phyloP scores from a whole-genome alignment of 30 jellyfish, hydroid and myxozoan genomes.

The Rhopilema esculentum region DNA sequence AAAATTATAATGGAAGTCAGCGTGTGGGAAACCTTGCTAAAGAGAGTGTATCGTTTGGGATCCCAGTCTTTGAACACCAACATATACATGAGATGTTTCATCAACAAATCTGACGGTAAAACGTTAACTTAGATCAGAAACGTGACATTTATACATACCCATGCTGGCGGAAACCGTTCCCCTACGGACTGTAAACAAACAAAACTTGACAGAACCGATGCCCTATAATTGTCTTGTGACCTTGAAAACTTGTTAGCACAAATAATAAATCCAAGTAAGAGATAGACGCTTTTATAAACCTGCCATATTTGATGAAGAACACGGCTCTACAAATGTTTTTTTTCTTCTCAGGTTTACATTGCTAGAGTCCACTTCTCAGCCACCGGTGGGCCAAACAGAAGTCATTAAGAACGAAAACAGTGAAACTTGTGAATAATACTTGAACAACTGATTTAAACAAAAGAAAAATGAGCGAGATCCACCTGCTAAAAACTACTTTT shows the following conservation, averaged over 20 bases:
- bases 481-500: not conserved
- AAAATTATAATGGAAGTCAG: not conserved
- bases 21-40: not conserved
- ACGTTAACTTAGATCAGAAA: not conserved
- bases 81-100: not conserved
- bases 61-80: not conserved
- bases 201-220: too few relatives aligned
- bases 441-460: not conserved
- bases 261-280: not conserved
- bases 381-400: too few relatives aligned
- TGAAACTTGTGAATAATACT: not conserved
- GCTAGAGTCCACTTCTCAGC: too few relatives aligned
- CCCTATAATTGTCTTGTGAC: not conserved
- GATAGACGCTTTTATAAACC: not conserved
- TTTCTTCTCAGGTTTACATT: too few relatives aligned
- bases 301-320: not conserved
- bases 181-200: not conserved
- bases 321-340: not conserved
- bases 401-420: not conserved
- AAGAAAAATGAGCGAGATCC: not conserved
- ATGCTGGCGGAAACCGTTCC: not conserved
- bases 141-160: not conserved
- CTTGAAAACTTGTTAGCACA: not conserved
- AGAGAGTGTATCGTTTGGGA: not conserved
- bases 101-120: not conserved